Percentiles rank a stretch among this genome's conserved stretches.
Evolutionary conservation across 2,797 vertebrate genomes (phyloP).

Genomic region (Dallia pectoralis): DNA sequence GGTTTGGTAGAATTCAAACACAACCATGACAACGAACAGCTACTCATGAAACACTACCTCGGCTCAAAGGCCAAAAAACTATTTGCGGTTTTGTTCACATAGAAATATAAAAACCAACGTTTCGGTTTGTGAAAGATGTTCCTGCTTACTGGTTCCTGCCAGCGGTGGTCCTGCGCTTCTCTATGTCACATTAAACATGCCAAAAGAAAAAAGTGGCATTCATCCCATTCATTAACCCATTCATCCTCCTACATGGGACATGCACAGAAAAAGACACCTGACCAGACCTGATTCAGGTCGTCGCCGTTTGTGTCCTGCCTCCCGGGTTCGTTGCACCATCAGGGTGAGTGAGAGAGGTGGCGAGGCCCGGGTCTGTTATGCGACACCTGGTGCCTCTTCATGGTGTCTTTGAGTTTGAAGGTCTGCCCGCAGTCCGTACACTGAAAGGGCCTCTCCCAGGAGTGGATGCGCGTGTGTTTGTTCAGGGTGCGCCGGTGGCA

Average conservation of each 20-base stretch:
- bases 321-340: background rate
- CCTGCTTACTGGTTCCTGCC: too few species aligned
- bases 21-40: background rate
- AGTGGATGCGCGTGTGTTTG: slow-evolving; percentile 63
- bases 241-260: background rate
- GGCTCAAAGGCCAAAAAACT: background rate
- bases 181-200: background rate
- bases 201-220: background rate
- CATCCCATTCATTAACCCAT: background rate
- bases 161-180: too few species aligned
- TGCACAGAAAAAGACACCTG: background rate
- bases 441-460: slow-evolving; percentile 58
- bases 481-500: slow-evolving; percentile 49
- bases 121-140: too few species aligned
- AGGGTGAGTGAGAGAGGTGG: slow-evolving; percentile 3
- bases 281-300: background rate
- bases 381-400: slow-evolving; percentile 46
- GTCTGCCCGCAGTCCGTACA: slow-evolving; percentile 50
- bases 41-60: background rate
- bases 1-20: background rate
- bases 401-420: slow-evolving; percentile 62
- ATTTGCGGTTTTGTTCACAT: background rate
- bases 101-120: background rate
- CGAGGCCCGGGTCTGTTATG: background rate
- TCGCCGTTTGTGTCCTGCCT: background rate